Evolutionary conservation across 2,113 vertebrate species (phyloP).

Genomic region (Hemichromis elongatus): DNA sequence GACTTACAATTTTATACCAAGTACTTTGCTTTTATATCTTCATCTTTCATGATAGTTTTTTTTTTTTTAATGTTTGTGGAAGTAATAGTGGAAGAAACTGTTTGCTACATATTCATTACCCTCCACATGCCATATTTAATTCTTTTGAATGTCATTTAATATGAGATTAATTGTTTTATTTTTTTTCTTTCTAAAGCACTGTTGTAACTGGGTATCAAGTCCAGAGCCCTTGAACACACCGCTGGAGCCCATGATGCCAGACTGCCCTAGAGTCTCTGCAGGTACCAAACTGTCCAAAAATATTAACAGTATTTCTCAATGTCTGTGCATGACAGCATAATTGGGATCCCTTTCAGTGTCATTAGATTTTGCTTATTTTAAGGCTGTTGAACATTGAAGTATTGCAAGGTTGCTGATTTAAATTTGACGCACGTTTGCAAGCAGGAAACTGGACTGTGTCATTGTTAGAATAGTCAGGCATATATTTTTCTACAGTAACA

Average conservation of each 20-base stretch:
- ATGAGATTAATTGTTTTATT: neutral
- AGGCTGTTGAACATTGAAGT: neutral
- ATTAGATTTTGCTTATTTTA: neutral
- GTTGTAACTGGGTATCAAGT: constrained; percentile 96
- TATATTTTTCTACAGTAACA: neutral
- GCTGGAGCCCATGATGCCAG: constrained; percentile 91
- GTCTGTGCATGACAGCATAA: neutral
- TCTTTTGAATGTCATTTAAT: neutral
- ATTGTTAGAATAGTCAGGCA: neutral
- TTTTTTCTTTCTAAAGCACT: constrained; percentile 76
- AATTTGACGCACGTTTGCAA: neutral
- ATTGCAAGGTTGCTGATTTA: neutral
- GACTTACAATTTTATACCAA: neutral
- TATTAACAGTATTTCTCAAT: neutral
- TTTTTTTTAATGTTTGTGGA: neutral
- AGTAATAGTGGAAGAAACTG: neutral
- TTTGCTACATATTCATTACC: neutral
- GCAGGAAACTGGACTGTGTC: neutral
- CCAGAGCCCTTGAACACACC: constrained; percentile 87
- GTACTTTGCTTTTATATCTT: neutral
- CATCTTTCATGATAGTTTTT: neutral
- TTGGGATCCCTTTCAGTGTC: neutral
- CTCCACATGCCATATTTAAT: neutral
- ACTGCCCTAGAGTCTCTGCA: constrained; percentile 94
- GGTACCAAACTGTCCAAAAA: constrained; percentile 70